Conservation (phyloP, 2,113 vertebrate species). For the Ptilonorhynchus violaceus region DNA sequence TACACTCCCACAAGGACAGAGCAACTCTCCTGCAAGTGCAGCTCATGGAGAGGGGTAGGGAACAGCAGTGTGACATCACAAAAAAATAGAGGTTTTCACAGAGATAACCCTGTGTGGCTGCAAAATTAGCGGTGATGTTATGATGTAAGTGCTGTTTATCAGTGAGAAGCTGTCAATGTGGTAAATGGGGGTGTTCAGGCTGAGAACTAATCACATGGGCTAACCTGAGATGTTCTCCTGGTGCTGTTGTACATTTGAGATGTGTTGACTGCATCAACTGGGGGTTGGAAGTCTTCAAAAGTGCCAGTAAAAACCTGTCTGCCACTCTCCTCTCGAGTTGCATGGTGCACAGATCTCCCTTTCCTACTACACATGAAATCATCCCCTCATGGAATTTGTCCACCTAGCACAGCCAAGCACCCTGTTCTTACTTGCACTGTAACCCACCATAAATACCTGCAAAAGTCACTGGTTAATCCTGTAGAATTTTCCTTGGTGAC, state of each 20-base stretch:
- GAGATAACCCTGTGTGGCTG: not conserved
- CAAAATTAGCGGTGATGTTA: not conserved
- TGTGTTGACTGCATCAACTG: rapidly evolving
- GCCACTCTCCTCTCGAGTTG: not conserved
- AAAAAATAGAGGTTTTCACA: not conserved
- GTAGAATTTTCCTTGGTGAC: not conserved
- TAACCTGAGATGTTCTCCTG: not conserved
- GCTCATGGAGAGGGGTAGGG: not conserved
- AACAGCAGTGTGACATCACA: not conserved
- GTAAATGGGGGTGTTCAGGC: not conserved
- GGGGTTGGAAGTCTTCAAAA: not conserved
- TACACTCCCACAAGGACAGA: not conserved
- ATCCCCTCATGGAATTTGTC: not conserved
- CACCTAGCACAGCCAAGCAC: not conserved
- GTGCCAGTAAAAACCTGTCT: not conserved
- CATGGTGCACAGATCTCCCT: not conserved
- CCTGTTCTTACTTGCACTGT: not conserved
- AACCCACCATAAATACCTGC: not conserved
- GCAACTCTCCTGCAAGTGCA: not conserved
- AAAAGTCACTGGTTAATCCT: not conserved
- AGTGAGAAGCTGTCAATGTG: not conserved
- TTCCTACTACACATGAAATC: not conserved
- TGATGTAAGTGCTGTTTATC: not conserved
- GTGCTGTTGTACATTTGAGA: not conserved
- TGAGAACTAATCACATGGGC: not conserved